phyloP scores from a whole-genome alignment of 1,140 invertebrate genomes.

The Palaemon carinicauda region DNA sequence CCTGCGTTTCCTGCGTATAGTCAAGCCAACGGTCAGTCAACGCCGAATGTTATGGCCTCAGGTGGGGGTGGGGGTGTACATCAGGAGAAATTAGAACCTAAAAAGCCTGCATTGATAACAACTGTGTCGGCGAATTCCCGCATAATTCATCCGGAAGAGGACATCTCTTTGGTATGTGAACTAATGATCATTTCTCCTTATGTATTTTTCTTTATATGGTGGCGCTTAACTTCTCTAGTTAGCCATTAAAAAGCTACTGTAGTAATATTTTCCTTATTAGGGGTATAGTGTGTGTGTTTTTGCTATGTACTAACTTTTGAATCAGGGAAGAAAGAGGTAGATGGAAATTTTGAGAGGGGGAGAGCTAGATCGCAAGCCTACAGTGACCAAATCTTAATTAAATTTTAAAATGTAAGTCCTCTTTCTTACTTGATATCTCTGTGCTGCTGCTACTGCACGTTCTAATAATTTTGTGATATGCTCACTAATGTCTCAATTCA shows the following conservation, averaged over 20 bases:
- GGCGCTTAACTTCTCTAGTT: slow-evolving; percentile 43
- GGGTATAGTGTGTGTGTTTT: slow-evolving; percentile 47
- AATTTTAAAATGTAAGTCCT: too few relatives aligned
- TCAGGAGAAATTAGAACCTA: slow-evolving; percentile 62
- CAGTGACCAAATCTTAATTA: not conserved
- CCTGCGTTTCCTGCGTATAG: slow-evolving; percentile 83
- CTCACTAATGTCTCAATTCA: slow-evolving; percentile 57
- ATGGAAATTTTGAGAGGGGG: not conserved
- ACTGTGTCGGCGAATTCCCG: slow-evolving; percentile 85
- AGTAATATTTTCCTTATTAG: slow-evolving; percentile 45
- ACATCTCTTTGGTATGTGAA: slow-evolving; percentile 80
- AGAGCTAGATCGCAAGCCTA: not conserved
- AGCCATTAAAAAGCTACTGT: slow-evolving; percentile 31
- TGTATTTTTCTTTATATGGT: slow-evolving; percentile 23
- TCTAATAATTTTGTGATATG: slow-evolving; percentile 33
- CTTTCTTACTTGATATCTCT: slow-evolving; percentile 44
- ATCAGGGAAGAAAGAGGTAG: slow-evolving; percentile 44
- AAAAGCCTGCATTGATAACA: slow-evolving; percentile 78
- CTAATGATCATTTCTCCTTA: not conserved
- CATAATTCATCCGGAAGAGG: slow-evolving; percentile 93
- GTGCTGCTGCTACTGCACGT: slow-evolving; percentile 48
- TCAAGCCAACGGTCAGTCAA: slow-evolving; percentile 64
- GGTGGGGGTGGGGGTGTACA: slow-evolving; percentile 7
- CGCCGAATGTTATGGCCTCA: slow-evolving; percentile 13
- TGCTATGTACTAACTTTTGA: slow-evolving; percentile 52